These are phyloP conservation scores for Antennarius maculatus DNA, from an alignment of 2,797 vertebrate genomes.

Conservation along the genomic window DNA sequence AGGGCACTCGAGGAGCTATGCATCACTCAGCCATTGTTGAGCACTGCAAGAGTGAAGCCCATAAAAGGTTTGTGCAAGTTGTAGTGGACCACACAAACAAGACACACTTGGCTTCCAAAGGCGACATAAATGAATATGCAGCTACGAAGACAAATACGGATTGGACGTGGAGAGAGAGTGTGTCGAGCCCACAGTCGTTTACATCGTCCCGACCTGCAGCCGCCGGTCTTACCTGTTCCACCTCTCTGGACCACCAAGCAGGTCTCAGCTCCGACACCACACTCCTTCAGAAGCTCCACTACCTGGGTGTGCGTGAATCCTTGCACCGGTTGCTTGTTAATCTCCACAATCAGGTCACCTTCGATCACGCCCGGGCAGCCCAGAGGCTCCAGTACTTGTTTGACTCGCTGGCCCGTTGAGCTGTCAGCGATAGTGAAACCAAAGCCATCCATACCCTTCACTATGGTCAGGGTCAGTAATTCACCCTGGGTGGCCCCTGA, in stretches of 20 bases:
- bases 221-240: slow-evolving; percentile 86
- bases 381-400: slow-evolving; percentile 96
- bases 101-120: slow-evolving; percentile 23
- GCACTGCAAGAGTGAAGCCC: slow-evolving; percentile 10
- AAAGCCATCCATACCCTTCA: slow-evolving; percentile 95
- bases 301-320: slow-evolving; percentile 94
- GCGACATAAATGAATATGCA: slow-evolving; percentile 18
- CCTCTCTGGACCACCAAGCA: slow-evolving; percentile 95
- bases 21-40: slow-evolving; percentile 28
- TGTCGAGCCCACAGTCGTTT: slow-evolving; percentile 1
- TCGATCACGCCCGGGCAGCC: slow-evolving; percentile 96
- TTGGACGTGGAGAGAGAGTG: not conserved
- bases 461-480: slow-evolving; percentile 95
- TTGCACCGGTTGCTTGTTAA: slow-evolving; percentile 95
- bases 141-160: slow-evolving; percentile 3
- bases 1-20: slow-evolving; percentile 18
- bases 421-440: slow-evolving; percentile 98
- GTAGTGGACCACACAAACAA: slow-evolving; percentile 22
- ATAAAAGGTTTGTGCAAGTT: slow-evolving; percentile 32
- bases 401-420: slow-evolving; percentile 93
- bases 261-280: slow-evolving; percentile 90
- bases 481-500: slow-evolving; percentile 94
- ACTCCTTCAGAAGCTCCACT: slow-evolving; percentile 98
- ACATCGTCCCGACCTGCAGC: slow-evolving; percentile 8
- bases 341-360: slow-evolving; percentile 97